These are phyloP conservation scores for Scaptomyza pallida DNA, from an alignment of 1,140 invertebrate genomes.

Conservation along the genomic window DNA sequence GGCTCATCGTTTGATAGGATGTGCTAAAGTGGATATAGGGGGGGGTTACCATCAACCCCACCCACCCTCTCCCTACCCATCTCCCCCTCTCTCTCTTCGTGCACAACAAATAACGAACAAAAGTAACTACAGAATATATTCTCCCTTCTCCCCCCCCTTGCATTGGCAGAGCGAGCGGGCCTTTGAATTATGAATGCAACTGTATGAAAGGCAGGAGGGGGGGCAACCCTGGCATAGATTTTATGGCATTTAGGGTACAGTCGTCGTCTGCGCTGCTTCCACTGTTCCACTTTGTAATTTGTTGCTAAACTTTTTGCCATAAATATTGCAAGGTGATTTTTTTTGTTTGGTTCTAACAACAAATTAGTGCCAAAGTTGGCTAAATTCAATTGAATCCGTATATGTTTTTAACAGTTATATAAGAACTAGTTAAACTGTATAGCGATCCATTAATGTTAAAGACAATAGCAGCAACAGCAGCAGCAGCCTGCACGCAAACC, in stretches of 20 bases:
- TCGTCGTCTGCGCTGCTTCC: neutral
- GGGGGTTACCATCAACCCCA: neutral
- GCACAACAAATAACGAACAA: neutral
- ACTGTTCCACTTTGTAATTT: slow-evolving; percentile 35
- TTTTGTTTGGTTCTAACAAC: slow-evolving; percentile 32
- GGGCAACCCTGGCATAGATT: slow-evolving; percentile 54
- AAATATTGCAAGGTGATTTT: slow-evolving; percentile 61
- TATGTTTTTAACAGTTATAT: neutral
- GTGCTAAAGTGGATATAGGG: slow-evolving; percentile 31
- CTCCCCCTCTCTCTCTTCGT: neutral
- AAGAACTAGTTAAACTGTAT: neutral
- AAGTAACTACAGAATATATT: slow-evolving; percentile 12
- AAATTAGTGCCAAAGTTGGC: slow-evolving; percentile 39
- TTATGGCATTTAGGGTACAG: slow-evolving; percentile 28
- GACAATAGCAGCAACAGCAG: neutral
- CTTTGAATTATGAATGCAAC: slow-evolving; percentile 60
- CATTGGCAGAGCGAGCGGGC: neutral
- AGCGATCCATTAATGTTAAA: slow-evolving; percentile 19
- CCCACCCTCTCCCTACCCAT: too few species aligned
- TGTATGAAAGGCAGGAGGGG: slow-evolving; percentile 3
- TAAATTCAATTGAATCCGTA: slow-evolving; percentile 13
- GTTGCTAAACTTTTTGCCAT: slow-evolving; percentile 52
- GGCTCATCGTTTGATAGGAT: slow-evolving; percentile 55
- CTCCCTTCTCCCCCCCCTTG: slow-evolving; percentile 2
- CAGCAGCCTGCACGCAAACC: slow-evolving; percentile 3